phyloP scores from a whole-genome alignment of 2,888 invertebrate species.

The Ischnura elegans region DNA sequence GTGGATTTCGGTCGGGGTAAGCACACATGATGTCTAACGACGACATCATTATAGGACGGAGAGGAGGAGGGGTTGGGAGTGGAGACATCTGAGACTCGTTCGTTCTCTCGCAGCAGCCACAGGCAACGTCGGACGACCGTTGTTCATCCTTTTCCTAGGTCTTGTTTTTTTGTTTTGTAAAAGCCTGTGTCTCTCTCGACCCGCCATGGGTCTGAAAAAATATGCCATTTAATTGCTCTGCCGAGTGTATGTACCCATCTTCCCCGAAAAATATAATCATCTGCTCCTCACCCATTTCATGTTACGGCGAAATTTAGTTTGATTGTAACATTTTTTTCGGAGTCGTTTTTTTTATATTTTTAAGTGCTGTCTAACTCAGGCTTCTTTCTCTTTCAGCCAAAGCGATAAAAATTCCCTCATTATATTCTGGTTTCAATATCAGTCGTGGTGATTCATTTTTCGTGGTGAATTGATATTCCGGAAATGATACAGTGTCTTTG shows the following conservation, averaged over 20 bases:
- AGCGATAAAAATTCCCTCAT: neutral
- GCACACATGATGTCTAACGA: neutral
- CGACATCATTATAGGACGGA: neutral
- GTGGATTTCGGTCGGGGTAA: neutral
- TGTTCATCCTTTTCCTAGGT: neutral
- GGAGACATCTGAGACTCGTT: neutral
- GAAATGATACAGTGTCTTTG: neutral
- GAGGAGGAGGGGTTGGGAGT: too few relatives aligned
- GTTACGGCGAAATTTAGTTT: neutral
- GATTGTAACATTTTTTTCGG: neutral
- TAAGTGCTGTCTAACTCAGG: neutral
- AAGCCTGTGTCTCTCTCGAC: neutral
- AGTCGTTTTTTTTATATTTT: neutral
- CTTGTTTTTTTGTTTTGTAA: neutral
- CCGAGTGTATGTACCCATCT: neutral
- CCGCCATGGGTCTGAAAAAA: neutral
- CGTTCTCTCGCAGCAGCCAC: neutral
- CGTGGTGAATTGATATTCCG: neutral
- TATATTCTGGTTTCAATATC: neutral
- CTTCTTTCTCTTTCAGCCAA: neutral
- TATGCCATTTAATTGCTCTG: neutral
- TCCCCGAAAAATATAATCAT: neutral
- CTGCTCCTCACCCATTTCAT: neutral
- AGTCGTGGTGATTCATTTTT: neutral
- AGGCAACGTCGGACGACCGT: neutral